Evolutionary conservation across 2,113 vertebrate species (phyloP).

Genomic region (Serilophus lunatus): DNA sequence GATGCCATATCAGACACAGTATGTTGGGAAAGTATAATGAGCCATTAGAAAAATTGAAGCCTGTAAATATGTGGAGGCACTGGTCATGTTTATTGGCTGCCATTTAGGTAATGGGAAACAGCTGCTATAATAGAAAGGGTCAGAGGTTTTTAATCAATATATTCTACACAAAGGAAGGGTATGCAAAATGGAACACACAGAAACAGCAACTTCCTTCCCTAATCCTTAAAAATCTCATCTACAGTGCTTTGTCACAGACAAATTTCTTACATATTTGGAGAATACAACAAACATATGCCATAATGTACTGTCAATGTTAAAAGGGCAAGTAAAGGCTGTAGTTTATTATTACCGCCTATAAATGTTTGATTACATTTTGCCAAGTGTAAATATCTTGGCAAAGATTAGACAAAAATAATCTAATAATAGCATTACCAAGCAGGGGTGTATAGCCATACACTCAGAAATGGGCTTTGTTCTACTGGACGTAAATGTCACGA

Average conservation of each 20-base stretch:
- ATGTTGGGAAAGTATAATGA: background rate
- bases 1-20: background rate
- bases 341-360: background rate
- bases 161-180: background rate
- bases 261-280: background rate
- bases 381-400: background rate
- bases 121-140: background rate
- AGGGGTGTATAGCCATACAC: background rate
- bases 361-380: background rate
- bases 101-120: background rate
- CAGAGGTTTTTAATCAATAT: background rate
- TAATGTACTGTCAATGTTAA: background rate
- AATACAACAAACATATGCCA: background rate
- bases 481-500: background rate
- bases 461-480: background rate
- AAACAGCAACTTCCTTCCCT: background rate
- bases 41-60: background rate
- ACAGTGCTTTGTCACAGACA: background rate
- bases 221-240: background rate
- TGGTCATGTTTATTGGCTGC: background rate
- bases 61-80: background rate
- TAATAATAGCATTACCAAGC: background rate
- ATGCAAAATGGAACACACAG: background rate
- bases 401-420: background rate
- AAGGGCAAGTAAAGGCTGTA: background rate